phyloP scores from a whole-genome alignment of 2,113 vertebrate genomes.

The Centropristis striata region DNA sequence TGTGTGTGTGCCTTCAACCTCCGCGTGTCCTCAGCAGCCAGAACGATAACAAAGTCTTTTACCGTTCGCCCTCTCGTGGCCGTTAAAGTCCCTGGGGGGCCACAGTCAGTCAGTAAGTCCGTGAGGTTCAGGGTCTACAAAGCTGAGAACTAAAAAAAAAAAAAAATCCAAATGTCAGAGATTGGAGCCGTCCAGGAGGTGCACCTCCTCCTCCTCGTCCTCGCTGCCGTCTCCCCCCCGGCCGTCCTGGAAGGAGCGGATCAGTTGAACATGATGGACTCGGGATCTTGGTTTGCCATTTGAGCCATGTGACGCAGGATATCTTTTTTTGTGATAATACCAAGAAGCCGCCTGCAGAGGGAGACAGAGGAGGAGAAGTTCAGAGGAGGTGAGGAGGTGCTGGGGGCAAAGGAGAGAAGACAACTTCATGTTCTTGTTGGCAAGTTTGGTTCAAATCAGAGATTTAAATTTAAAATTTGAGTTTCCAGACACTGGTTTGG shows the following conservation, averaged over 20 bases:
- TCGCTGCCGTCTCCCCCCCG: slow-evolving; percentile 84
- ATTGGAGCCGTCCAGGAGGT: slow-evolving; percentile 91
- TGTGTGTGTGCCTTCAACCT: slow-evolving; percentile 35
- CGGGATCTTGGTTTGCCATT: slow-evolving; percentile 98
- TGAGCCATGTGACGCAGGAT: slow-evolving; percentile 99
- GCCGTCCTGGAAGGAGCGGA: slow-evolving; percentile 86
- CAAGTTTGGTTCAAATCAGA: neutral
- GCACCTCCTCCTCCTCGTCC: slow-evolving; percentile 93
- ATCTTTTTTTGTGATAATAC: slow-evolving; percentile 99
- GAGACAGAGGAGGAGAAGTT: slow-evolving; percentile 36
- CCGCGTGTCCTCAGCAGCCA: slow-evolving; percentile 61
- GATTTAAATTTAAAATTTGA: neutral
- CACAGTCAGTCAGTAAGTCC: slow-evolving; percentile 41
- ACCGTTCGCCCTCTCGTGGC: slow-evolving; percentile 22
- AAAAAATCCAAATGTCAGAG: slow-evolving; percentile 85
- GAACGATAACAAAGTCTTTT: slow-evolving; percentile 35
- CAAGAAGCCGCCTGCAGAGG: slow-evolving; percentile 95
- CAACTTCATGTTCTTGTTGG: slow-evolving; percentile 73
- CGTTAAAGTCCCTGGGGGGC: slow-evolving; percentile 42
- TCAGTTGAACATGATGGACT: slow-evolving; percentile 99
- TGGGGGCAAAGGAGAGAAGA: slow-evolving; percentile 20
- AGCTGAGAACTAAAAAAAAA: slow-evolving; percentile 22
- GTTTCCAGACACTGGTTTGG: neutral
- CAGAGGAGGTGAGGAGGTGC: neutral
- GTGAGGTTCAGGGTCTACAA: slow-evolving; percentile 40